A percentile compares a stretch with the other conserved stretches of the same genome.
These are phyloP conservation scores for Cerceris ruficornis DNA, from an alignment of 2,888 invertebrate species.

Conservation along the genomic window DNA sequence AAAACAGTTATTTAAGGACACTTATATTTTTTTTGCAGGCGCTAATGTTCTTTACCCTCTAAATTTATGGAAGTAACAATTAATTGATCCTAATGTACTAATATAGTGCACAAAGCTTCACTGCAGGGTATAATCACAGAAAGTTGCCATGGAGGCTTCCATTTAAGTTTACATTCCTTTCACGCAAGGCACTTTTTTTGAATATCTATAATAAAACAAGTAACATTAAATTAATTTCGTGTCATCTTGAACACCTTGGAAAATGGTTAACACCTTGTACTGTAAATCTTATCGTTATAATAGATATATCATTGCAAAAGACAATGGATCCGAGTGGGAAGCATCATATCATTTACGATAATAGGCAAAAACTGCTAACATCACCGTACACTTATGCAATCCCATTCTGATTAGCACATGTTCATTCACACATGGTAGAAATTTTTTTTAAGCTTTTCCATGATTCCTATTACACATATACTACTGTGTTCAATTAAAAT, in stretches of 20 bases:
- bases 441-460: slow-evolving; percentile 32
- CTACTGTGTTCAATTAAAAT: slow-evolving; percentile 40
- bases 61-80: slow-evolving; percentile 33
- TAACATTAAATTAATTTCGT: slow-evolving; percentile 58
- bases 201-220: slow-evolving; percentile 53
- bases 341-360: slow-evolving; percentile 53
- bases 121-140: slow-evolving; percentile 66
- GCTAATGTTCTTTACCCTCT: slow-evolving; percentile 35
- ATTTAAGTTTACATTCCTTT: slow-evolving; percentile 53
- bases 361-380: slow-evolving; percentile 15
- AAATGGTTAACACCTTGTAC: slow-evolving; percentile 59
- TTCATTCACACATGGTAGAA: slow-evolving; percentile 20
- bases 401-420: slow-evolving; percentile 29
- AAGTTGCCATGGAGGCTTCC: slow-evolving; percentile 51
- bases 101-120: slow-evolving; percentile 51
- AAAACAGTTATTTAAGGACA: slow-evolving; percentile 69
- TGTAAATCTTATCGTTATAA: slow-evolving; percentile 44
- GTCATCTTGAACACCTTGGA: slow-evolving; percentile 29
- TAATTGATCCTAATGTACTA: slow-evolving; percentile 43
- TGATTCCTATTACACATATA: slow-evolving; percentile 31
- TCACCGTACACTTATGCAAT: slow-evolving; percentile 37
- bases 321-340: slow-evolving; percentile 34
- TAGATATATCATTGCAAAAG: slow-evolving; percentile 28
- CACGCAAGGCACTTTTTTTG: slow-evolving; percentile 54
- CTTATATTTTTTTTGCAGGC: slow-evolving; percentile 48